These are phyloP conservation scores for Trypoxylus dichotomus DNA, from an alignment of 1,140 invertebrate species.

Conservation along the genomic window DNA sequence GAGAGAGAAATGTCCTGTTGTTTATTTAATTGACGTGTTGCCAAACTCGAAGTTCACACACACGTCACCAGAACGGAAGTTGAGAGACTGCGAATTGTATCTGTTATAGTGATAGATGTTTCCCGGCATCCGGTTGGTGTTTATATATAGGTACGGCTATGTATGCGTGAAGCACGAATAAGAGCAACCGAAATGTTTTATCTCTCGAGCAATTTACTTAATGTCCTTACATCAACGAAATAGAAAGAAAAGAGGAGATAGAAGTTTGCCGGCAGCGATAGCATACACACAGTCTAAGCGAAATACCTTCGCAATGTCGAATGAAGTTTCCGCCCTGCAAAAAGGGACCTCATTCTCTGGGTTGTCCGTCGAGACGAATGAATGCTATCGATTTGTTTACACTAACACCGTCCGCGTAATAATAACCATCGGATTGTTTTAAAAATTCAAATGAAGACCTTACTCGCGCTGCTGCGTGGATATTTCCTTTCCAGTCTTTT, in stretches of 20 bases:
- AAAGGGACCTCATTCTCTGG: too few relatives aligned
- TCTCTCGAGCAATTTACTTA: constrained; percentile 1
- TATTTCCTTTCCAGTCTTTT: too few relatives aligned
- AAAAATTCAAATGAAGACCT: too few relatives aligned
- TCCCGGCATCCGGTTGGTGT: neutral
- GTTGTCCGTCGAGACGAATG: too few relatives aligned
- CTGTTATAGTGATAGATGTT: neutral
- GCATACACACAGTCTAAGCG: too few relatives aligned
- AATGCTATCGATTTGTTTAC: too few relatives aligned
- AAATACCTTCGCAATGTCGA: too few relatives aligned
- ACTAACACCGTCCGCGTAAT: too few relatives aligned
- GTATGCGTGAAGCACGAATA: too few relatives aligned
- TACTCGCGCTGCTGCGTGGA: too few relatives aligned
- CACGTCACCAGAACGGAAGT: neutral
- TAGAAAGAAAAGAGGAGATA: neutral
- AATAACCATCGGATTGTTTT: too few relatives aligned
- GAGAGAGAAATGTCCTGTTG: neutral
- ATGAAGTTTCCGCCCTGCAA: too few relatives aligned
- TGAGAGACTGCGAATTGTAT: neutral
- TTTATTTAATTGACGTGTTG: neutral
- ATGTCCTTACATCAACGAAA: neutral
- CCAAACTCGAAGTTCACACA: neutral
- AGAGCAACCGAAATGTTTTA: neutral
- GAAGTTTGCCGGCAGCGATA: neutral
- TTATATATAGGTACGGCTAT: neutral